A percentile compares a stretch with the other conserved stretches of the same genome.
These are phyloP conservation scores for Cryptoprocta ferox DNA, from an alignment of 2,797 vertebrate genomes.

Conservation along the genomic window DNA sequence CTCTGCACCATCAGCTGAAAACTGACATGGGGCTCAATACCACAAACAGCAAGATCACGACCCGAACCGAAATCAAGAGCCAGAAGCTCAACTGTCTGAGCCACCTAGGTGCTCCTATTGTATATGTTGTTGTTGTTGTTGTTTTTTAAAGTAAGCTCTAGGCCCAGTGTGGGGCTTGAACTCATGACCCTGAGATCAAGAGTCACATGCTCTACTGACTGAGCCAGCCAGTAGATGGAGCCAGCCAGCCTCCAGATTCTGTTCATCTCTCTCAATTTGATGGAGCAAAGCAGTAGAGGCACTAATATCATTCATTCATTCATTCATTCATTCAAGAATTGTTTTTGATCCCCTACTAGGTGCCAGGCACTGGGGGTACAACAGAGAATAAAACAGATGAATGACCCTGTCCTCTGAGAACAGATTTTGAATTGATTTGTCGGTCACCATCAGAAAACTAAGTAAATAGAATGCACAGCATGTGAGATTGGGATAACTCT, in stretches of 20 bases:
- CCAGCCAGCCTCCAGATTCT: neutral
- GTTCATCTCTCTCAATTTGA: neutral
- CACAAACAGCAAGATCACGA: too few species aligned
- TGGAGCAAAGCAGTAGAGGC: neutral
- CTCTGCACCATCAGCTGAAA: too few species aligned
- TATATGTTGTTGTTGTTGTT: neutral
- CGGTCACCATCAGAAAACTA: neutral
- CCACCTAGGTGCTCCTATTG: too few species aligned
- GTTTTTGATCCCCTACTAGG: neutral
- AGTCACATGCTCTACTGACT: neutral
- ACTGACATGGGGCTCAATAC: too few species aligned
- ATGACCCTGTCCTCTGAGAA: neutral
- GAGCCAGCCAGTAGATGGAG: neutral
- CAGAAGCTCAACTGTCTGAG: too few species aligned
- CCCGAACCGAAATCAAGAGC: too few species aligned
- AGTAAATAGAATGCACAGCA: neutral
- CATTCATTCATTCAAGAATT: neutral
- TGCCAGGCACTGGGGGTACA: too few species aligned
- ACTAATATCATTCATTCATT: neutral
- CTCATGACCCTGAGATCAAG: neutral
- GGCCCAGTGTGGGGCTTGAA: neutral
- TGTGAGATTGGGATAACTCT: neutral
- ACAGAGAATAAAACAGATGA: neutral
- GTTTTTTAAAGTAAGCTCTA: neutral
- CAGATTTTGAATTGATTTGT: neutral